Evolutionary conservation across 2,888 invertebrate species (phyloP).

Genomic region (Ellobium chinense): DNA sequence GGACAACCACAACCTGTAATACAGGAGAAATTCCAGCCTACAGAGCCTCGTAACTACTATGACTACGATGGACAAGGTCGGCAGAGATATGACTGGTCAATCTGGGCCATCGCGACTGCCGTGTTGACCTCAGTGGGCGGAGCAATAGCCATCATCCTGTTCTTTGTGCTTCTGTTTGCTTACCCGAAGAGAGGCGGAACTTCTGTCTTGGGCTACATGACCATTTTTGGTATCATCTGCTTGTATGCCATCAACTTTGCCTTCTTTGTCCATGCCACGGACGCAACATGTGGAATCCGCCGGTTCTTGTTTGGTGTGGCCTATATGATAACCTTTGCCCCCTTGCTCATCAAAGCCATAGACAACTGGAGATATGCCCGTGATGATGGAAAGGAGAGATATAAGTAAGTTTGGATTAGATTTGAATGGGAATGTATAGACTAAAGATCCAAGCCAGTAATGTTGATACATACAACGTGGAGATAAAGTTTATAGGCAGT

Average conservation of each 20-base stretch:
- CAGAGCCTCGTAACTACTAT: conserved; percentile 68
- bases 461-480: no score
- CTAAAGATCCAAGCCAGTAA: no score
- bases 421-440: neutral
- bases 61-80: conserved; percentile 56
- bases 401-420: conserved; percentile 39
- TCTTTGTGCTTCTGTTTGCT: conserved; percentile 76
- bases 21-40: conserved; percentile 30
- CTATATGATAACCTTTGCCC: conserved; percentile 79
- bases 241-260: conserved; percentile 79
- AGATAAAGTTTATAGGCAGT: no score
- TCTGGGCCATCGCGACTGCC: conserved; percentile 71
- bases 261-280: conserved; percentile 78
- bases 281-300: conserved; percentile 77
- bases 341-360: conserved; percentile 79
- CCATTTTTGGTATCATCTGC: conserved; percentile 78
- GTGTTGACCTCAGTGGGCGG: conserved; percentile 77
- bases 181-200: conserved; percentile 78
- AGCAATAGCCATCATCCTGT: conserved; percentile 74
- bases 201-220: conserved; percentile 78
- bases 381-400: conserved; percentile 55
- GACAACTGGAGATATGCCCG: conserved; percentile 78
- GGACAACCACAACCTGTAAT: conserved; percentile 3
- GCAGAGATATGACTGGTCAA: conserved; percentile 70
- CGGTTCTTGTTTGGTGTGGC: conserved; percentile 79